phyloP scores from a whole-genome alignment of 2,888 invertebrate species.

The Ormyrus pomaceus region DNA sequence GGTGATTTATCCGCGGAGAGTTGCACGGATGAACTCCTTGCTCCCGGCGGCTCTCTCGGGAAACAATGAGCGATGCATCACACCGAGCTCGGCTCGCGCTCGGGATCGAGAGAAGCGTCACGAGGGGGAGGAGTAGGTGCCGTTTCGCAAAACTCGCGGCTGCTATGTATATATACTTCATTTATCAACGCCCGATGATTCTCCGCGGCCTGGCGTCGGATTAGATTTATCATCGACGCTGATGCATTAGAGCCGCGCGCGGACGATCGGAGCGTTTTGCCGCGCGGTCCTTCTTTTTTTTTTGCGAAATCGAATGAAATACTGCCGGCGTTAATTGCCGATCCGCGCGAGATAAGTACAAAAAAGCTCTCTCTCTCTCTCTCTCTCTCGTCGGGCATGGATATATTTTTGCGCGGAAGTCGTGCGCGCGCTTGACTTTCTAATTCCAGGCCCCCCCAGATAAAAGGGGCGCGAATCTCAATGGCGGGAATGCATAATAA shows the following conservation, averaged over 20 bases:
- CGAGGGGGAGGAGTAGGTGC: slow-evolving; percentile 11
- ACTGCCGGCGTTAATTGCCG: too few species aligned
- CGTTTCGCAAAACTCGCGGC: slow-evolving; percentile 27
- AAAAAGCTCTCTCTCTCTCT: too few species aligned
- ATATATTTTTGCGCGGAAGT: too few species aligned
- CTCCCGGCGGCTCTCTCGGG: slow-evolving; percentile 2
- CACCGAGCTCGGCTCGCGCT: neutral
- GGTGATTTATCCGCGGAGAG: slow-evolving; percentile 30
- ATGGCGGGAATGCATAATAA: neutral
- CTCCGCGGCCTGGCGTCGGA: neutral
- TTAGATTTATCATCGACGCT: neutral
- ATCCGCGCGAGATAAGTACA: too few species aligned
- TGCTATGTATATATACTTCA: neutral
- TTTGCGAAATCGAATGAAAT: too few species aligned
- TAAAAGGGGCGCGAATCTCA: slow-evolving; percentile 15
- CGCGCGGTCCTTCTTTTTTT: too few species aligned
- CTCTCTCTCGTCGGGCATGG: too few species aligned
- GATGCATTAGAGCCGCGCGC: neutral
- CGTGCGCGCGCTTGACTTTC: slow-evolving; percentile 1
- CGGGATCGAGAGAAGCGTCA: neutral
- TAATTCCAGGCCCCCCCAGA: neutral
- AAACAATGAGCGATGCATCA: slow-evolving; percentile 47
- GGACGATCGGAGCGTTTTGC: neutral
- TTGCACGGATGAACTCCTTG: slow-evolving; percentile 29
- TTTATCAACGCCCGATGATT: slow-evolving; percentile 22